Evolutionary conservation across 1,140 invertebrate species (phyloP).

Genomic region (Bombus vancouverensis): DNA sequence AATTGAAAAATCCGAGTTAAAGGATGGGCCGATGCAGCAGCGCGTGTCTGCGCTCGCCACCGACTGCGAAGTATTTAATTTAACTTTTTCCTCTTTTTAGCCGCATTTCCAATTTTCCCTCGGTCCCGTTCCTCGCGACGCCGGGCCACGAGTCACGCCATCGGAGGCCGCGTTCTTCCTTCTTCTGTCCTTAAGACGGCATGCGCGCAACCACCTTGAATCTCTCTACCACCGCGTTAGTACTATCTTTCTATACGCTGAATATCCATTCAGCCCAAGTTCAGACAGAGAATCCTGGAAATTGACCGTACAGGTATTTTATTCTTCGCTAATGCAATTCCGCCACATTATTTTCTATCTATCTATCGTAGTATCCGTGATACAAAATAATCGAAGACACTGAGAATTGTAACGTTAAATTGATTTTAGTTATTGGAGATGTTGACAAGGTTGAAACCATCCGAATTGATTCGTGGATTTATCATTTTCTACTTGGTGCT

Average conservation of each 20-base stretch:
- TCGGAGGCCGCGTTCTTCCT: constrained; percentile 37
- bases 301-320: background rate
- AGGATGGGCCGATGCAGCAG: constrained; percentile 54
- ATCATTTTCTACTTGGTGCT: too few species aligned
- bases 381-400: too few species aligned
- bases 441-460: too few species aligned
- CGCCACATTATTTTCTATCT: background rate
- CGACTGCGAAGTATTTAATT: constrained; percentile 69
- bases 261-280: background rate
- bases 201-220: background rate
- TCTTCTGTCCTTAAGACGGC: background rate
- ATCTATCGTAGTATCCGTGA: too few species aligned
- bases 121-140: constrained; percentile 28
- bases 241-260: background rate
- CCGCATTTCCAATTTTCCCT: constrained; percentile 71
- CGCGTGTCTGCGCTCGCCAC: constrained; percentile 54
- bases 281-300: background rate
- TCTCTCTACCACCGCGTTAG: background rate
- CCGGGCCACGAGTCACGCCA: constrained; percentile 38
- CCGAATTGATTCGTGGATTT: too few species aligned
- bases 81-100: constrained; percentile 73
- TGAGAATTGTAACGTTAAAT: too few species aligned
- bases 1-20: constrained; percentile 75
- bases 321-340: background rate
- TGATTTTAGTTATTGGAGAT: too few species aligned